These are phyloP conservation scores for Nothobranchius furzeri DNA, from an alignment of 2,113 vertebrate genomes.

Conservation along the genomic window DNA sequence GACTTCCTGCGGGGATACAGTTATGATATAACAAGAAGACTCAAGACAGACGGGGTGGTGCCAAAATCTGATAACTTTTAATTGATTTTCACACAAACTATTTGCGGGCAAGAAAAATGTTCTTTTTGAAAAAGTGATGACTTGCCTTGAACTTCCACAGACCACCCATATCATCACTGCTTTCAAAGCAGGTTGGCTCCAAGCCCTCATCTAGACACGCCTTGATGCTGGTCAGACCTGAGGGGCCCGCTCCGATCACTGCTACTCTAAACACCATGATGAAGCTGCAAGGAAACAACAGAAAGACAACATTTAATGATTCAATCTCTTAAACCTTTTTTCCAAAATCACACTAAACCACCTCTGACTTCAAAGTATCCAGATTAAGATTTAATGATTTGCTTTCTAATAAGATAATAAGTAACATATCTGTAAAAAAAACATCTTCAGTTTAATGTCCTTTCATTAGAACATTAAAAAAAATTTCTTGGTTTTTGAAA, in stretches of 20 bases:
- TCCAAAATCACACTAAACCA: too few species aligned
- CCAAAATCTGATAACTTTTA: background rate
- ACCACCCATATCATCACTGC: slow-evolving; percentile 83
- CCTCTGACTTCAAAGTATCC: too few species aligned
- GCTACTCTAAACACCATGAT: slow-evolving; percentile 77
- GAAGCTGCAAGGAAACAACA: background rate
- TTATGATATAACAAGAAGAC: background rate
- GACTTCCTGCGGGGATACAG: slow-evolving; percentile 55
- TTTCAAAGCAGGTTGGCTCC: slow-evolving; percentile 88
- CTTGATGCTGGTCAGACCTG: slow-evolving; percentile 82
- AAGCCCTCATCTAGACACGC: slow-evolving; percentile 87
- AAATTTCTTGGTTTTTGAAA: too few species aligned
- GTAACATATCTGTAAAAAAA: too few species aligned
- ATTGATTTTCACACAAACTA: background rate
- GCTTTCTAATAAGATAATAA: too few species aligned
- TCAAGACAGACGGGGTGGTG: too few species aligned
- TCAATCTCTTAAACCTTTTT: too few species aligned
- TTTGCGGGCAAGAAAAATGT: background rate
- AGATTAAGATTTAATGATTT: too few species aligned
- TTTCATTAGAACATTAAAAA: too few species aligned
- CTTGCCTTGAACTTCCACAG: slow-evolving; percentile 85
- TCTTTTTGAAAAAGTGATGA: background rate
- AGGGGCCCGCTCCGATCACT: slow-evolving; percentile 83
- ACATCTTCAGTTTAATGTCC: too few species aligned
- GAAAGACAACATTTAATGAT: background rate